phyloP scores from a whole-genome alignment of 1,140 invertebrate genomes.

The Panonychus citri region DNA sequence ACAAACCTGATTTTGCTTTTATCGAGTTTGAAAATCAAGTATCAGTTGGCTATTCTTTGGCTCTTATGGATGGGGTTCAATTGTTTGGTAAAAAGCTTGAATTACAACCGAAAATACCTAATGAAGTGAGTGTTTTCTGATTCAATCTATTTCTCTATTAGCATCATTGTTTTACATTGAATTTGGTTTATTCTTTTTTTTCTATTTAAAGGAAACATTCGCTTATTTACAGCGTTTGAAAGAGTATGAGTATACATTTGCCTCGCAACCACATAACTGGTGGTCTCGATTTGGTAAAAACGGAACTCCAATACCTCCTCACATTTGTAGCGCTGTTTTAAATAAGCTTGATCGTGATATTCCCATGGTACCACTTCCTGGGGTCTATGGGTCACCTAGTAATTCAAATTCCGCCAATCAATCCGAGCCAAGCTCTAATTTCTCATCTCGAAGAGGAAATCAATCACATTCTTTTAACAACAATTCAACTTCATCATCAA shows the following conservation, averaged over 20 bases:
- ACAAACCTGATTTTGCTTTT: conserved; percentile 3
- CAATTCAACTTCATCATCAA: too few relatives aligned
- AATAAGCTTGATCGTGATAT: too few relatives aligned
- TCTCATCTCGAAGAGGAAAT: too few relatives aligned
- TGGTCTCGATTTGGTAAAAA: not conserved
- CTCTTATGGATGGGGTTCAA: conserved; percentile 3
- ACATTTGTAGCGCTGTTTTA: not conserved
- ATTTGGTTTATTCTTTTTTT: not conserved
- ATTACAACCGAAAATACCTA: not conserved
- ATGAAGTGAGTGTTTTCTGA: not conserved
- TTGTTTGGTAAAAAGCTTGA: not conserved
- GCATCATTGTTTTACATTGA: not conserved
- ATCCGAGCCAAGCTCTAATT: too few relatives aligned
- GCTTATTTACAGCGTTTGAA: not conserved
- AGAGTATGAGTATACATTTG: not conserved
- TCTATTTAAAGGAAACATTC: not conserved
- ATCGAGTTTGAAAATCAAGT: conserved; percentile 7
- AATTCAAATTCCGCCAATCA: too few relatives aligned
- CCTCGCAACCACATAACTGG: not conserved
- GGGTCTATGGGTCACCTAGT: too few relatives aligned
- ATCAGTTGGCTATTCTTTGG: conserved; percentile 1
- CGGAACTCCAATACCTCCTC: not conserved
- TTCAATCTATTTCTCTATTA: not conserved
- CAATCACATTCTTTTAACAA: too few relatives aligned
- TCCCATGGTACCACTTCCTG: too few relatives aligned